phyloP scores from a whole-genome alignment of 2,113 vertebrate species.

The Alligator sinensis region DNA sequence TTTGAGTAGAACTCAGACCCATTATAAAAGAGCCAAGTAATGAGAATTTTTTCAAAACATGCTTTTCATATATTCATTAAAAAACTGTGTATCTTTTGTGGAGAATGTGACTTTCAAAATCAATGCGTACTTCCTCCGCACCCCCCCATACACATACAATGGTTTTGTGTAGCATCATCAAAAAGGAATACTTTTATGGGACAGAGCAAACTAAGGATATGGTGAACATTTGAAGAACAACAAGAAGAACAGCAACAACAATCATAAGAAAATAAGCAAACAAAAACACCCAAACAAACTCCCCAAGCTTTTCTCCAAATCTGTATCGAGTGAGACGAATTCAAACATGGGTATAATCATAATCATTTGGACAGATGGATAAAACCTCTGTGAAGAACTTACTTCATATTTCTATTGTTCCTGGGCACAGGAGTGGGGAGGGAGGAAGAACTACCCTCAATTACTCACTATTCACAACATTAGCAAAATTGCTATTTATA shows the following conservation, averaged over 20 bases:
- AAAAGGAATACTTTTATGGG: accelerated
- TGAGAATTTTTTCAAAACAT: conserved; percentile 31
- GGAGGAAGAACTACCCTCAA: neutral
- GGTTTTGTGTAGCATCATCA: neutral
- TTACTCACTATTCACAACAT: conserved; percentile 44
- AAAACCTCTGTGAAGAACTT: conserved; percentile 1
- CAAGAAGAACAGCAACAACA: neutral
- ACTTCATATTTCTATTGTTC: conserved; percentile 27
- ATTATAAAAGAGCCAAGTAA: conserved; percentile 8
- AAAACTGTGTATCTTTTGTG: neutral
- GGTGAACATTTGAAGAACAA: neutral
- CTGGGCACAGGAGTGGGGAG: neutral
- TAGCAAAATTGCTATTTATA: conserved; percentile 54
- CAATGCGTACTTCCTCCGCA: neutral
- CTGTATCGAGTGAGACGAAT: neutral
- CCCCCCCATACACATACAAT: neutral
- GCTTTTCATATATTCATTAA: conserved; percentile 9
- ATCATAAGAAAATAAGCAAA: conserved; percentile 26
- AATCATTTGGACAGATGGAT: conserved; percentile 6
- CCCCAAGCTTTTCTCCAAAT: neutral
- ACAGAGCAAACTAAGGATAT: neutral
- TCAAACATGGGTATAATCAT: neutral
- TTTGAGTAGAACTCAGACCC: conserved; percentile 5
- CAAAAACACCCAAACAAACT: neutral
- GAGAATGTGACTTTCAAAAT: neutral